phyloP scores from a whole-genome alignment of 2,888 invertebrate genomes.

The Entomobrya proxima region DNA sequence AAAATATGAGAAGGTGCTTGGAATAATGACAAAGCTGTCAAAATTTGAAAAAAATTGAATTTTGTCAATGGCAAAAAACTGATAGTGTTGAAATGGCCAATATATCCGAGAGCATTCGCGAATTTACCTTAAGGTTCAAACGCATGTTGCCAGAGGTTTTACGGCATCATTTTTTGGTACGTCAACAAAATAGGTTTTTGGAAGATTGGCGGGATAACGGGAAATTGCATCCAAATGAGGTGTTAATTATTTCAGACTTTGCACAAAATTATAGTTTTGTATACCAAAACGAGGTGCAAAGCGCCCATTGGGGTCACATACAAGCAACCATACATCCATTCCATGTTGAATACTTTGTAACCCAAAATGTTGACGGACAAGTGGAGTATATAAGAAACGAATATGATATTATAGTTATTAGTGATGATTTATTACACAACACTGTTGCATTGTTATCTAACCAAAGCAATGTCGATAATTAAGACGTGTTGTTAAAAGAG shows the following conservation, averaged over 20 bases:
- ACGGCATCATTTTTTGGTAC: background rate
- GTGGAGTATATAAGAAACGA: background rate
- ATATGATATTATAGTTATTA: background rate
- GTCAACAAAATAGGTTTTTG: background rate
- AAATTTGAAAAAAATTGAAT: background rate
- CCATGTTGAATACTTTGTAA: background rate
- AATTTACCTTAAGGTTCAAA: background rate
- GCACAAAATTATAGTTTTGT: background rate
- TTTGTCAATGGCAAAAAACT: background rate
- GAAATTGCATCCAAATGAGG: background rate
- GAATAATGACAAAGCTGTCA: background rate
- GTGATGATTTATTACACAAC: background rate
- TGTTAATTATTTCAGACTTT: background rate
- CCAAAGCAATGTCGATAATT: no score
- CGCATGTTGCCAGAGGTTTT: background rate
- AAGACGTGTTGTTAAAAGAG: no score
- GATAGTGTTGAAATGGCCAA: background rate
- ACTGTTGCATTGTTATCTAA: constrained; percentile 1
- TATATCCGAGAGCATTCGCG: background rate
- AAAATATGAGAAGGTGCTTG: background rate
- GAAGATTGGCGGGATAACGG: background rate
- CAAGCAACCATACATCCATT: background rate
- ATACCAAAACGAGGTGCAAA: background rate
- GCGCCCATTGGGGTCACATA: background rate
- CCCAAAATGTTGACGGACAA: no score